Base-by-base conservation (phyloP, 2,888 invertebrate species). In the Achlya flavicornis region DNA sequence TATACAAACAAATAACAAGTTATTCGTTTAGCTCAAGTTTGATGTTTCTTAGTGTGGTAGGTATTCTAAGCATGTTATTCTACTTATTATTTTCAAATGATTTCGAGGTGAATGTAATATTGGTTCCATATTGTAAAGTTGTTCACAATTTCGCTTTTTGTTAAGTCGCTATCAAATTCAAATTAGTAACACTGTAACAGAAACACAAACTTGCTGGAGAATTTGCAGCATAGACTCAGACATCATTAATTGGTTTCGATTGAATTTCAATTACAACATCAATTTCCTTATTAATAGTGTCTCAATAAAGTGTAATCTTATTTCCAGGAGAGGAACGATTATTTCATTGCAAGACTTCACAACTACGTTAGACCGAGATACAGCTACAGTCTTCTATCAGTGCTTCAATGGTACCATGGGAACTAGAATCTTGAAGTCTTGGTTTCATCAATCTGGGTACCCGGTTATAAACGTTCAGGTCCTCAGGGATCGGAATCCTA, bases 371-470 rank as follows among this genome's bases (percentile, higher is more conserved):
- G 93, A 93, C 62, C 78, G 76, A 0, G 86, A 91, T 12, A 92
- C 92, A 0, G 87, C 91, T 10, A 90, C 91, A 64, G 93, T 93
- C 61, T 76, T 85, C 4, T 79, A 89, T 63, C 89, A 91, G 74
- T 90, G 89, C 72, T 89, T 91, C 73, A 93, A 93, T 59, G 93
- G 92, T 0, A 88, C 91, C 41, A 88, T 94, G 0, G 85, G 90
- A 10, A 85, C 88, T 0, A 86, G 83, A 61, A 94, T 95, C 16
- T 91, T 95, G 66, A 87, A 89, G 67, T 95, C 95, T 5, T 97
- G 96, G 96, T 95, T 96, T 12, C 92, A 94, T 58, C 94, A 96
- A 74, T 86, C 94, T 10, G 96, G 96, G 0, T 96, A 95, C 75
- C 97, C 96, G 0, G 90, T 96, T 2, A 83, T 97, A 0, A 93